Percentiles rank a stretch among this genome's conserved stretches.
These are phyloP conservation scores for Mus caroli DNA, from an alignment of 2,797 vertebrate species.

Conservation along the genomic window DNA sequence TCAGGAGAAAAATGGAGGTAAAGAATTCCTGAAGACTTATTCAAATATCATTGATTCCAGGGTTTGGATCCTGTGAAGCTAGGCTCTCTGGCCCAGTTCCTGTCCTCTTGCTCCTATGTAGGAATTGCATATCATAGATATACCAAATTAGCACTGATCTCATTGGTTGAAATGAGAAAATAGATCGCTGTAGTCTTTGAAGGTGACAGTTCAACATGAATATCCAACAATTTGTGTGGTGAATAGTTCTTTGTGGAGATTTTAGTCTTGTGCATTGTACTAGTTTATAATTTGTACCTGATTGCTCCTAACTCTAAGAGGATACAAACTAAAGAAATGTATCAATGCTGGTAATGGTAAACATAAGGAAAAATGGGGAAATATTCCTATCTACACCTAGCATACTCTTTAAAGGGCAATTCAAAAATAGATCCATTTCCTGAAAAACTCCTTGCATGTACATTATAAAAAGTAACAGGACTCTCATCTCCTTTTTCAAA, in stretches of 20 bases:
- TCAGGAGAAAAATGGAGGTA: background rate
- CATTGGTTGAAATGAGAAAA: background rate
- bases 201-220: background rate
- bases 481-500: background rate
- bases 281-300: background rate
- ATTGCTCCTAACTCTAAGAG: background rate
- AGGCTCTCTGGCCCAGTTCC: background rate
- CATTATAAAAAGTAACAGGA: background rate
- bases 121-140: background rate
- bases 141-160: background rate
- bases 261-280: fast-evolving
- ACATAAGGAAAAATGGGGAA: conserved; percentile 12
- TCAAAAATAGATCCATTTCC: conserved; percentile 46
- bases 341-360: background rate
- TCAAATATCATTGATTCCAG: background rate
- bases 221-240: background rate
- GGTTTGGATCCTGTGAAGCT: background rate
- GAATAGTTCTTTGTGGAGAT: background rate
- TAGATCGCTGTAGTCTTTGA: background rate
- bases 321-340: background rate
- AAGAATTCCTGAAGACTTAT: background rate
- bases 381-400: conserved; percentile 4
- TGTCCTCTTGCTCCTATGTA: background rate
- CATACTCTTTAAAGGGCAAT: conserved; percentile 50
- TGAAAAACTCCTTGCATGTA: background rate